A percentile compares a stretch with the other conserved stretches of the same genome.
Evolutionary conservation across 2,113 vertebrate genomes (phyloP).

Genomic region (Kryptolebias marmoratus): DNA sequence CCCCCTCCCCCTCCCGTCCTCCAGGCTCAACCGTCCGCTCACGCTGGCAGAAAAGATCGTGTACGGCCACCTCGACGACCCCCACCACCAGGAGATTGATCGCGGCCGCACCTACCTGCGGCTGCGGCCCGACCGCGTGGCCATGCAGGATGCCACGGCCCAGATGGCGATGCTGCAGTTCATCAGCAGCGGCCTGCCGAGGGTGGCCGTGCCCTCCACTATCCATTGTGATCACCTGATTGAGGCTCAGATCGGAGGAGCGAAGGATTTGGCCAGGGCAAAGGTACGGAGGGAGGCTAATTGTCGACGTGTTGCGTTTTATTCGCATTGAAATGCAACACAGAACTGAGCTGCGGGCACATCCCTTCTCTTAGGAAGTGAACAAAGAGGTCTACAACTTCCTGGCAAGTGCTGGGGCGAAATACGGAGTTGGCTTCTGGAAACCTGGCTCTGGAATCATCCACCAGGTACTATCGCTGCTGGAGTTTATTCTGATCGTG

Average conservation of each 20-base stretch:
- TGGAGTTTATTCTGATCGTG: no score
- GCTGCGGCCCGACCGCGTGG: slow-evolving; percentile 89
- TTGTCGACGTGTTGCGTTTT: no score
- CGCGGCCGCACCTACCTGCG: slow-evolving; percentile 91
- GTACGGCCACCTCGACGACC: slow-evolving; percentile 92
- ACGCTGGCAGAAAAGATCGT: slow-evolving; percentile 96
- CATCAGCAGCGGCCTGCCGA: slow-evolving; percentile 94
- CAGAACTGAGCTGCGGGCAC: no score
- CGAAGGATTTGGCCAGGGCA: slow-evolving; percentile 88
- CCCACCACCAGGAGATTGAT: slow-evolving; percentile 85
- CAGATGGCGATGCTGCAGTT: slow-evolving; percentile 99
- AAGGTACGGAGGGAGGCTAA: slow-evolving; percentile 78
- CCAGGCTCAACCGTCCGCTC: slow-evolving; percentile 88
- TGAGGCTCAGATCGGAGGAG: slow-evolving; percentile 89
- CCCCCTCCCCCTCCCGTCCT: no score
- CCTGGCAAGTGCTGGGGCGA: slow-evolving; percentile 88
- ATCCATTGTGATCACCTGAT: slow-evolving; percentile 98
- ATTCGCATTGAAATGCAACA: no score
- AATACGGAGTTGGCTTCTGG: slow-evolving; percentile 97
- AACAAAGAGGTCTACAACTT: slow-evolving; percentile 96
- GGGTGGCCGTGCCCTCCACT: slow-evolving; percentile 92
- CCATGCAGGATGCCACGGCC: slow-evolving; percentile 95
- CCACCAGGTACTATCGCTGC: slow-evolving; percentile 85
- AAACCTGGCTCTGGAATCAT: slow-evolving; percentile 96
- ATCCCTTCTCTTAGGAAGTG: slow-evolving; percentile 80